Evolutionary conservation across 2,797 vertebrate genomes (phyloP).

Genomic region (Acanthurus tractus): DNA sequence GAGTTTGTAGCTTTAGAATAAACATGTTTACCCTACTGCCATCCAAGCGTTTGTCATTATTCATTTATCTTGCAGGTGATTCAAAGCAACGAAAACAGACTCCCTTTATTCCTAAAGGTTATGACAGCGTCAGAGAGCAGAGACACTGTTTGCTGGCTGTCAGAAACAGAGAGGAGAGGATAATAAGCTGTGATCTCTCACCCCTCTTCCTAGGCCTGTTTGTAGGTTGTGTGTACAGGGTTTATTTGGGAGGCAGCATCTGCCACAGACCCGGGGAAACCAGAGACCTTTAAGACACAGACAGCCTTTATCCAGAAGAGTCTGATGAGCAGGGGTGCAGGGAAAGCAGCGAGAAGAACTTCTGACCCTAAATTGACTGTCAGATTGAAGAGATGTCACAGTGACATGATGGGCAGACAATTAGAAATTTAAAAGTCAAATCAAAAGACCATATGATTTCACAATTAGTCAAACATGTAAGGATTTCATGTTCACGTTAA

Average conservation of each 20-base stretch:
- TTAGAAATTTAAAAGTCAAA: neutral
- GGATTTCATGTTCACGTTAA: neutral
- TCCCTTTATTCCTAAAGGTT: slow-evolving; percentile 38
- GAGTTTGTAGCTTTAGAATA: neutral
- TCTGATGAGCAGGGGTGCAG: slow-evolving; percentile 49
- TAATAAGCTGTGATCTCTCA: slow-evolving; percentile 62
- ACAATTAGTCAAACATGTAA: neutral
- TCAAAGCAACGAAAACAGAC: slow-evolving; percentile 38
- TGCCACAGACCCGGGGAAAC: slow-evolving; percentile 64
- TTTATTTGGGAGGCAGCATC: slow-evolving; percentile 79
- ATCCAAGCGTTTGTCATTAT: neutral
- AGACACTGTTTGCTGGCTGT: slow-evolving; percentile 69
- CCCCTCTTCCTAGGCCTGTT: slow-evolving; percentile 59
- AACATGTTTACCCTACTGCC: slow-evolving; percentile 16
- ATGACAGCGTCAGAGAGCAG: slow-evolving; percentile 46
- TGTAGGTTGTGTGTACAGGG: slow-evolving; percentile 68
- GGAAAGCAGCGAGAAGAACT: slow-evolving; percentile 52
- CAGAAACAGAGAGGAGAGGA: slow-evolving; percentile 53
- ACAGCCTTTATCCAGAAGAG: slow-evolving; percentile 67
- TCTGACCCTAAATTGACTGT: slow-evolving; percentile 58
- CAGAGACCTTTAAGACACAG: slow-evolving; percentile 70
- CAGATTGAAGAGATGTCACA: slow-evolving; percentile 38
- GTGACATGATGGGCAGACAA: neutral
- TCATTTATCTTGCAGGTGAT: slow-evolving; percentile 34
- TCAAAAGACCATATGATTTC: neutral